Evolutionary conservation across 2,797 vertebrate genomes (phyloP).

Genomic region (Petrocephalus schoutedeni): DNA sequence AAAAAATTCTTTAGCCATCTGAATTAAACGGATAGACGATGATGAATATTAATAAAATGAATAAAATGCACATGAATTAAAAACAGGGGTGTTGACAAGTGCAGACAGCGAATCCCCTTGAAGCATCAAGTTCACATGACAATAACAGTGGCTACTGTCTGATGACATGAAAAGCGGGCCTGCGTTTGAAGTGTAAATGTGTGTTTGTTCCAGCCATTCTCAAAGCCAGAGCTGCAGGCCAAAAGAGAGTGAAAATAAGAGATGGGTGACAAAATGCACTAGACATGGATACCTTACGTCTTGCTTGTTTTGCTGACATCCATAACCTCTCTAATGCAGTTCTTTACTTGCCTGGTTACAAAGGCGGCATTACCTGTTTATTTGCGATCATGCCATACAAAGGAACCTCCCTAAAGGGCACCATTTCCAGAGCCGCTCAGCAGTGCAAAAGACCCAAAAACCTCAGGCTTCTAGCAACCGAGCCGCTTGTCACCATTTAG

Average conservation of each 20-base stretch:
- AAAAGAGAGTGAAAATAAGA: not conserved
- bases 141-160: not conserved
- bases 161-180: not conserved
- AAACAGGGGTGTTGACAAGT: too few relatives aligned
- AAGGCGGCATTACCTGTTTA: not conserved
- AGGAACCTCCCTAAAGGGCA: not conserved
- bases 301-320: not conserved
- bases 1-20: not conserved
- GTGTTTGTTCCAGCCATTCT: not conserved
- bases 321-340: not conserved
- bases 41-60: not conserved
- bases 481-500: not conserved
- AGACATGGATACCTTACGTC: not conserved
- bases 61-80: too few relatives aligned
- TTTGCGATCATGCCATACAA: not conserved
- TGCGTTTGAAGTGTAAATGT: constrained; percentile 8
- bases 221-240: not conserved
- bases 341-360: not conserved
- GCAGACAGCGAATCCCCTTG: not conserved
- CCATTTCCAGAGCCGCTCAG: not conserved
- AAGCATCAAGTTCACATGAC: not conserved
- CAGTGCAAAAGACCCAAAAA: not conserved
- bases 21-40: not conserved
- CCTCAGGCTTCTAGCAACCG: not conserved
- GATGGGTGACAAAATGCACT: not conserved